Evolutionary conservation across 2,888 invertebrate genomes (phyloP).

Genomic region (Leptinotarsa peninsularis): DNA sequence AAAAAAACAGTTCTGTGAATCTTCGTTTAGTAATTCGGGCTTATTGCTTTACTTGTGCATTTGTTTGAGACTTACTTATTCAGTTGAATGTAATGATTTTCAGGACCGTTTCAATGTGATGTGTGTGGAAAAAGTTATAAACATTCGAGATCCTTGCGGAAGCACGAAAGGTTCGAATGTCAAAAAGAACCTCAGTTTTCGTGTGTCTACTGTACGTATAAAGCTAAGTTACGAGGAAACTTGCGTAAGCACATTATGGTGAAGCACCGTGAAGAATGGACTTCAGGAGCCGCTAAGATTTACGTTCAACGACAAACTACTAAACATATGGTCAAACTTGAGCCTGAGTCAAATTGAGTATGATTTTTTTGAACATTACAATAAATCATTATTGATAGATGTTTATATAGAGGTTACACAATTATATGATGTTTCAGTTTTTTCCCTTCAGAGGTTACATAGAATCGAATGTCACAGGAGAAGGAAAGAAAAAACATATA

Average conservation of each 20-base stretch:
- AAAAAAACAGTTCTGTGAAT: too few relatives aligned
- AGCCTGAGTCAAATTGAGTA: neutral
- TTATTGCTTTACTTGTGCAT: too few relatives aligned
- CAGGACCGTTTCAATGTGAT: constrained; percentile 55
- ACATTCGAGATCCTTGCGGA: constrained; percentile 49
- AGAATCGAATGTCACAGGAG: too few relatives aligned
- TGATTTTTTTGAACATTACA: too few relatives aligned
- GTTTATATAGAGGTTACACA: too few relatives aligned
- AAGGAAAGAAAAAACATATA: too few relatives aligned
- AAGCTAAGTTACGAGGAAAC: constrained; percentile 53
- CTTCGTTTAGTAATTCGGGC: too few relatives aligned
- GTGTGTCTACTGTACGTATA: constrained; percentile 36
- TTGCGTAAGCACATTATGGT: constrained; percentile 55
- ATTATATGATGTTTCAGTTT: too few relatives aligned
- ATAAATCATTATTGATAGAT: too few relatives aligned
- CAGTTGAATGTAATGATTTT: neutral
- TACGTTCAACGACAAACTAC: constrained; percentile 34
- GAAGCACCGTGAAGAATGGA: constrained; percentile 47
- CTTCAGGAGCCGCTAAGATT: constrained; percentile 38
- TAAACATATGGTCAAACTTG: constrained; percentile 15
- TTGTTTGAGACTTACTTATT: neutral
- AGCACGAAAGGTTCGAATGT: constrained; percentile 53
- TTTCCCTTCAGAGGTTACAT: too few relatives aligned
- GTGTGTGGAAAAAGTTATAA: constrained; percentile 49
- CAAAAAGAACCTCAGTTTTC: constrained; percentile 42